Evolutionary conservation across 2,113 vertebrate genomes (phyloP), one percentile per base, ranked within the genome.

Genomic region (Poeciliopsis turrubarensis): DNA sequence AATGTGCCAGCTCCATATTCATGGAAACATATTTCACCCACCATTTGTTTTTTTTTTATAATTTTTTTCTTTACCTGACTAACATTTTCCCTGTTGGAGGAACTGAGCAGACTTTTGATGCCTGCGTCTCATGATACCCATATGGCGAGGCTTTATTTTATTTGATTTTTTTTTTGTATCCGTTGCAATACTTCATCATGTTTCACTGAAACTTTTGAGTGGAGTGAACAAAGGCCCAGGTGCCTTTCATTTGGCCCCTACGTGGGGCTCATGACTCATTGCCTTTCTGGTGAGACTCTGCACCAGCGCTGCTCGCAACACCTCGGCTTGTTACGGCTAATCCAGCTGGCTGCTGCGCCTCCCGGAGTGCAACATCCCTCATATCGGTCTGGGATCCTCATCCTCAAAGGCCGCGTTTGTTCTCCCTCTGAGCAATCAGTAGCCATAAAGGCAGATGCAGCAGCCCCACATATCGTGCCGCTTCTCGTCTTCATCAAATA

Each of bases 401-500:
- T 70, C 63, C 70, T 77, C 82, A 62, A 68, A 71, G 74, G 54
- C 51, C 64, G 34, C 13, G 19, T 65, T 71, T 65, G 72, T n/a
- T 75, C 57, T 4, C 70, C 54, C 44, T 61, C 19, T 57, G 70
- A 82, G 79, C 68, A 57, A 39, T 26, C 64, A 47, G 69, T 57
- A 27, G 31, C 25, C 5, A 30, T 0, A 57, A 54, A 27, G n/a
- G 31, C 54, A 25, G 26, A 32, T 14, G 32, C 27, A 26, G 22
- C 31, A 57, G 60, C 39, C 67, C 67, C 29, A 72, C 68, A 65
- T 60, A 26, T 70, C 54, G 31, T 4, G 27, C 6, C 65, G 68
- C 26, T 51, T 71, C 69, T 72, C 27, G 54, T 14, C 62, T 79
- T 69, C 31, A 81, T 83, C 27, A 83, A 84, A 84, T 80, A 78